A percentile compares a stretch with the other conserved stretches of the same genome.
phyloP scores from a whole-genome alignment of 2,888 invertebrate species.

The Bugula neritina region DNA sequence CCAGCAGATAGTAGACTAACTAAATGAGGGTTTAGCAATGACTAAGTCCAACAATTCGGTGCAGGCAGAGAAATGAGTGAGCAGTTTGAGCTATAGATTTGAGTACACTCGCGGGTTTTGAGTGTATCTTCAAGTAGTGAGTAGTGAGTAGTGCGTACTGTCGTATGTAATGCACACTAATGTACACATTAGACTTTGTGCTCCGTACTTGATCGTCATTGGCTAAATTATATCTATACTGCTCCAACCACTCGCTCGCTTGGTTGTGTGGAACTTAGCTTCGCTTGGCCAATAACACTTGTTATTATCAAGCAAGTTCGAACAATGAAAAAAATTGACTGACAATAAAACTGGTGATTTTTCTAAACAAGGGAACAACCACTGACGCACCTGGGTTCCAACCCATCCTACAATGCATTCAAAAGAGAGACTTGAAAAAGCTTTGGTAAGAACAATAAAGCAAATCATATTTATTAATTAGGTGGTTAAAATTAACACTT shows the following conservation, averaged over 20 bases:
- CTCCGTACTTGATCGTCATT: not conserved
- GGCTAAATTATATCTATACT: too few relatives aligned
- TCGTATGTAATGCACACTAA: not conserved
- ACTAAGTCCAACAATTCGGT: too few relatives aligned
- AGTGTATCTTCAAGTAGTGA: too few relatives aligned
- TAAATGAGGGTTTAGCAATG: too few relatives aligned
- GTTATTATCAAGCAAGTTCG: conserved; percentile 18
- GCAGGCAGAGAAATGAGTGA: too few relatives aligned
- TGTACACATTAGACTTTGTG: not conserved
- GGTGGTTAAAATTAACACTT: conserved; percentile 23
- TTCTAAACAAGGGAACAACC: not conserved
- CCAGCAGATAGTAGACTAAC: too few relatives aligned
- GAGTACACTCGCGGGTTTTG: too few relatives aligned
- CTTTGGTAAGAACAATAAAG: conserved; percentile 4
- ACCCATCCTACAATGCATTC: not conserved
- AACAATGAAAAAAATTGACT: conserved; percentile 17
- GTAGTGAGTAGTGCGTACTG: too few relatives aligned
- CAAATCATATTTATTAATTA: conserved; percentile 25
- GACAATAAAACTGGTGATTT: conserved; percentile 20
- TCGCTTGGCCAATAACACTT: conserved; percentile 1
- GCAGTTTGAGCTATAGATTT: too few relatives aligned
- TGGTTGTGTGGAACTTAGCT: not conserved
- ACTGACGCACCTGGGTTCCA: not conserved
- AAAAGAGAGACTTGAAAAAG: conserved; percentile 5
- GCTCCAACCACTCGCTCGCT: too few relatives aligned